Conservation (phyloP, 2,888 invertebrate species). For the Drosophila neonasuta region DNA sequence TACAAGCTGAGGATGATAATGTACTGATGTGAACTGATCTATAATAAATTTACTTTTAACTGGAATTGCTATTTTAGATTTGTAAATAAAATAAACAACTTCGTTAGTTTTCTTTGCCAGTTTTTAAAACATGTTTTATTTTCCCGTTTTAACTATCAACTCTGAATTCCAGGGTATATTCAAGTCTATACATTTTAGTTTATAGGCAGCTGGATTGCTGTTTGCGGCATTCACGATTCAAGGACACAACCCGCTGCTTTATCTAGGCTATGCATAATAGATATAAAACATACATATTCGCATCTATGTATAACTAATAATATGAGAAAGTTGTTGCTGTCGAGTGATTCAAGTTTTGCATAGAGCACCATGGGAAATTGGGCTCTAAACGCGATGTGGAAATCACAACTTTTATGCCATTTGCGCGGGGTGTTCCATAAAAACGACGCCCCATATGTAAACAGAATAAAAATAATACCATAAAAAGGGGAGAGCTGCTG, state of each 20-base stretch:
- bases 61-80: no score
- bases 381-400: constrained; percentile 11
- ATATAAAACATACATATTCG: constrained; percentile 13
- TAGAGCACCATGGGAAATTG: constrained; percentile 12
- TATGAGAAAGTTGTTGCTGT: constrained; percentile 24
- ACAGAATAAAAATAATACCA: constrained; percentile 22
- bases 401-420: constrained; percentile 38
- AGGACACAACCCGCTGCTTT: constrained; percentile 28
- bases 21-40: no score
- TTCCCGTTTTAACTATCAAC: not conserved
- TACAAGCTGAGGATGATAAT: no score
- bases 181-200: not conserved
- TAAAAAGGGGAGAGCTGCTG: constrained; percentile 11
- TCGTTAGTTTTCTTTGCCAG: not conserved
- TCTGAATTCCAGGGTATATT: constrained; percentile 4
- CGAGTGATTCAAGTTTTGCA: constrained; percentile 16
- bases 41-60: no score
- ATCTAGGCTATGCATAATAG: constrained; percentile 10
- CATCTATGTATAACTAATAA: constrained; percentile 35
- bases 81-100: no score
- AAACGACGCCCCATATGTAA: constrained; percentile 42
- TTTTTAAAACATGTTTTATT: no score
- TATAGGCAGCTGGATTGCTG: not conserved
- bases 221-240: constrained; percentile 30
- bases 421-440: constrained; percentile 18